Conservation (phyloP, 2,888 invertebrate genomes). For the Cylindroiulus punctatus region DNA sequence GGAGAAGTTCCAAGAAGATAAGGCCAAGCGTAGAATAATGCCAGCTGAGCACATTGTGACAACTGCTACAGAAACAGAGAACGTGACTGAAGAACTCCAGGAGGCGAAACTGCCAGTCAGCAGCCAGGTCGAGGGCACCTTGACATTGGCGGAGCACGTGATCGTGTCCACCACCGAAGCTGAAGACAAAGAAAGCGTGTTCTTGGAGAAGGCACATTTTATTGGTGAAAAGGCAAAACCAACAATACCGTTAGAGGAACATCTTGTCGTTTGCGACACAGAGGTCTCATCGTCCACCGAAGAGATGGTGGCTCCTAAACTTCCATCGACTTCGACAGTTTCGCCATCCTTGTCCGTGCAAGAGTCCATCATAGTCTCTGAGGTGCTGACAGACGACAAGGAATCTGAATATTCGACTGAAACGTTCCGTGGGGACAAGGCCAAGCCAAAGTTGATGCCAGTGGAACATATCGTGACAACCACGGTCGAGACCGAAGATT, state of each 20-base stretch:
- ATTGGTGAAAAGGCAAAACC: slow-evolving; percentile 59
- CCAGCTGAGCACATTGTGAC: slow-evolving; percentile 56
- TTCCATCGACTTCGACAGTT: slow-evolving; percentile 48
- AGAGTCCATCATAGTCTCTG: slow-evolving; percentile 56
- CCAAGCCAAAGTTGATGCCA: slow-evolving; percentile 49
- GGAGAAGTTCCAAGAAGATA: slow-evolving; percentile 51
- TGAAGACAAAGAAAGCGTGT: slow-evolving; percentile 55
- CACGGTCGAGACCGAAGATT: slow-evolving; percentile 25
- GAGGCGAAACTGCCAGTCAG: slow-evolving; percentile 54
- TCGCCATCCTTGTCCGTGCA: slow-evolving; percentile 17
- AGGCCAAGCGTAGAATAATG: slow-evolving; percentile 55
- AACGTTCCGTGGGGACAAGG: slow-evolving; percentile 52
- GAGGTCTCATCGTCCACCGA: slow-evolving; percentile 55
- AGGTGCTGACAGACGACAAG: slow-evolving; percentile 55
- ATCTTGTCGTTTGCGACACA: slow-evolving; percentile 64
- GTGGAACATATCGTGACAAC: slow-evolving; percentile 58
- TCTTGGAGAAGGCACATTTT: slow-evolving; percentile 52
- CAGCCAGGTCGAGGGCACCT: slow-evolving; percentile 46
- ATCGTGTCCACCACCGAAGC: slow-evolving; percentile 32
- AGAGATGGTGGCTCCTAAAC: slow-evolving; percentile 52
- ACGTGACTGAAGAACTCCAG: slow-evolving; percentile 53
- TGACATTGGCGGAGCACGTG: slow-evolving; percentile 53
- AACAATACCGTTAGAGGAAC: slow-evolving; percentile 59
- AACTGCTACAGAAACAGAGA: slow-evolving; percentile 53
- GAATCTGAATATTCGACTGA: slow-evolving; percentile 41